Conservation (phyloP, 35 echinoderm and acorn worm species). For the Anneissia japonica region DNA sequence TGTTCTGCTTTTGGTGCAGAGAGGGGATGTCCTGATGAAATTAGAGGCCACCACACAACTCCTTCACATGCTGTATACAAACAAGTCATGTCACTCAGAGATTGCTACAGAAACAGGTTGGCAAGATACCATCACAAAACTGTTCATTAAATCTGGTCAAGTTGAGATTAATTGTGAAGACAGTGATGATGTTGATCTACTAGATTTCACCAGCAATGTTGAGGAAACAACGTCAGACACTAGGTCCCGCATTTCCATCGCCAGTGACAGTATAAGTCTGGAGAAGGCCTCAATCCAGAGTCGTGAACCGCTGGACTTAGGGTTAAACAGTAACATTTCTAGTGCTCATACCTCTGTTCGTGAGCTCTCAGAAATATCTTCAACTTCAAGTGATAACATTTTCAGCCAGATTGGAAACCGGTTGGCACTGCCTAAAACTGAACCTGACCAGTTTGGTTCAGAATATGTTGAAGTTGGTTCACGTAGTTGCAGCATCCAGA, state of each 20-base stretch:
- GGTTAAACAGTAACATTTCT: not conserved
- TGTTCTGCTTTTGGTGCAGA: slow-evolving; percentile 65
- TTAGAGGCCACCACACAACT: slow-evolving; percentile 75
- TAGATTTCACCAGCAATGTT: not conserved
- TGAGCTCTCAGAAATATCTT: not conserved
- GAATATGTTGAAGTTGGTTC: not conserved
- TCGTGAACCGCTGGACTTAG: not conserved
- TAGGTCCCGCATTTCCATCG: not conserved
- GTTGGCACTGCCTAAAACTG: not conserved
- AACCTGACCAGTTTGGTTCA: not conserved
- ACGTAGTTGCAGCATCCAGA: not conserved
- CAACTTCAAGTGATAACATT: slow-evolving; percentile 2
- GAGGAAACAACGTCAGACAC: not conserved
- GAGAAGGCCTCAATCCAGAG: not conserved
- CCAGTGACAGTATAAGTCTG: not conserved
- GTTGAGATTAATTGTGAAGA: not conserved
- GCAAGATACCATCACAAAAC: slow-evolving; percentile 65
- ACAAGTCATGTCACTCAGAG: slow-evolving; percentile 29
- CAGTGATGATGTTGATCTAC: not conserved
- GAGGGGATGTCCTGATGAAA: slow-evolving; percentile 51
- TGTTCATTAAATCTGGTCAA: not conserved
- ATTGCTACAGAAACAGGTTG: slow-evolving; percentile 75
- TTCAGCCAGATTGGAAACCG: too few relatives aligned
- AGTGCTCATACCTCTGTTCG: not conserved
- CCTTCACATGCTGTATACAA: slow-evolving; percentile 72